These are phyloP conservation scores for Coregonus clupeaformis DNA, from an alignment of 2,113 vertebrate species.

Conservation along the genomic window DNA sequence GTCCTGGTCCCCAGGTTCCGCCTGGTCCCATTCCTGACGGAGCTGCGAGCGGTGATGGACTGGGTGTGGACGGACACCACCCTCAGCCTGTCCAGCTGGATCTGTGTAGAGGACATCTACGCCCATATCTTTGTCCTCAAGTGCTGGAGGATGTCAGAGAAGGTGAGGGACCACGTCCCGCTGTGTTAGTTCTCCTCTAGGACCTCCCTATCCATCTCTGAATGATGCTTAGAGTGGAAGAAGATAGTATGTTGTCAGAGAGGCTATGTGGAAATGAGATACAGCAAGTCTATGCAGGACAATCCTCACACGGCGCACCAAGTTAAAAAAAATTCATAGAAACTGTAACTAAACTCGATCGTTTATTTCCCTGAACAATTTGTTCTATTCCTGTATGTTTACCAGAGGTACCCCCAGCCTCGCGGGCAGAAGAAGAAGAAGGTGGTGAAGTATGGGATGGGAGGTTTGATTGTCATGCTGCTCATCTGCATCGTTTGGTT, in stretches of 20 bases:
- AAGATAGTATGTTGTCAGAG: not conserved
- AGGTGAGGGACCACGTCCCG: slow-evolving; percentile 66
- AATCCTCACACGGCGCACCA: no score
- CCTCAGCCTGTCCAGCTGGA: slow-evolving; percentile 90
- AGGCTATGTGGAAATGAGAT: not conserved
- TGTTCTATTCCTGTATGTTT: not conserved
- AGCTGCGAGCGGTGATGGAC: slow-evolving; percentile 89
- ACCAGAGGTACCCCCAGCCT: slow-evolving; percentile 86
- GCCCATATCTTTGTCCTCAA: slow-evolving; percentile 90
- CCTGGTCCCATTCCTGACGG: slow-evolving; percentile 86
- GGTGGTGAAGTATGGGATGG: slow-evolving; percentile 91
- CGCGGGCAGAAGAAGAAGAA: slow-evolving; percentile 93
- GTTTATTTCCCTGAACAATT: no score
- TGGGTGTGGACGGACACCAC: slow-evolving; percentile 94
- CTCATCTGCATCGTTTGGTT: slow-evolving; percentile 93
- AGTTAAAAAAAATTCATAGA: no score
- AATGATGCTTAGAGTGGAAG: not conserved
- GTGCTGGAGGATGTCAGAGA: slow-evolving; percentile 90
- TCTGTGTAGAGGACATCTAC: slow-evolving; percentile 91
- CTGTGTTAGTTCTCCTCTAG: not conserved
- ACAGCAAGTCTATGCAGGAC: no score
- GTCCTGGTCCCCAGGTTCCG: slow-evolving; percentile 76
- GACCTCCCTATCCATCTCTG: not conserved
- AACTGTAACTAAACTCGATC: no score
- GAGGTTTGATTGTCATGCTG: slow-evolving; percentile 88